These are phyloP conservation scores for Drosophila aff. DNA, from an alignment of 1,140 invertebrate genomes.

Conservation along the genomic window DNA sequence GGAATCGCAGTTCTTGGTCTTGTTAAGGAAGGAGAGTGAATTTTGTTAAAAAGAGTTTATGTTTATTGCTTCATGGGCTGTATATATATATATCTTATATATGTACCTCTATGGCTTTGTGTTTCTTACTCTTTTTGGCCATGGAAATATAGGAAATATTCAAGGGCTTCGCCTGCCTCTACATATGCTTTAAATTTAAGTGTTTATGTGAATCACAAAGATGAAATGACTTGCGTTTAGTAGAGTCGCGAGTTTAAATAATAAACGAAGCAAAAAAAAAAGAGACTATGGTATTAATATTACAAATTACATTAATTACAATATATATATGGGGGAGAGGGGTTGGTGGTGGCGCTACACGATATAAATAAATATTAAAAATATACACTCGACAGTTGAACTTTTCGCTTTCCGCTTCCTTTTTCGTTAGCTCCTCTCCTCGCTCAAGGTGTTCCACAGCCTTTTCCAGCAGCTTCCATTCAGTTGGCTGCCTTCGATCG, in stretches of 20 bases:
- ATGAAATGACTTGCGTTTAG: slow-evolving; percentile 70
- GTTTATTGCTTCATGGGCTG: slow-evolving; percentile 7
- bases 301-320: slow-evolving; percentile 55
- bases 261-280: slow-evolving; percentile 44
- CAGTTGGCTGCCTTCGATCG: slow-evolving; percentile 53
- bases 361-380: slow-evolving; percentile 59
- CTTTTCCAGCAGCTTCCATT: slow-evolving; percentile 16
- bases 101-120: slow-evolving; percentile 29
- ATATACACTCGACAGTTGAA: slow-evolving; percentile 64
- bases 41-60: slow-evolving; percentile 9
- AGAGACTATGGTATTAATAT: slow-evolving; percentile 34
- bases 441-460: slow-evolving; percentile 8
- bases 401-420: slow-evolving; percentile 43
- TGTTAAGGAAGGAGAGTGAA: slow-evolving; percentile 15
- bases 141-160: slow-evolving; percentile 24
- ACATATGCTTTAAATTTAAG: slow-evolving; percentile 35
- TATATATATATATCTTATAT: slow-evolving; percentile 25
- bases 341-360: slow-evolving; percentile 15
- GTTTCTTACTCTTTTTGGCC: slow-evolving; percentile 16
- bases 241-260: slow-evolving; percentile 47
- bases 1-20: slow-evolving; percentile 37
- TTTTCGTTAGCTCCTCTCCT: neutral
- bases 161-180: slow-evolving; percentile 18
- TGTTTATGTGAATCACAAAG: slow-evolving; percentile 60
- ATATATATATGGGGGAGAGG: slow-evolving; percentile 20